Percentiles rank a stretch among this genome's conserved stretches.
These are phyloP conservation scores for Enteromius fasciolatus DNA, from an alignment of 2,797 vertebrate genomes.

Conservation along the genomic window DNA sequence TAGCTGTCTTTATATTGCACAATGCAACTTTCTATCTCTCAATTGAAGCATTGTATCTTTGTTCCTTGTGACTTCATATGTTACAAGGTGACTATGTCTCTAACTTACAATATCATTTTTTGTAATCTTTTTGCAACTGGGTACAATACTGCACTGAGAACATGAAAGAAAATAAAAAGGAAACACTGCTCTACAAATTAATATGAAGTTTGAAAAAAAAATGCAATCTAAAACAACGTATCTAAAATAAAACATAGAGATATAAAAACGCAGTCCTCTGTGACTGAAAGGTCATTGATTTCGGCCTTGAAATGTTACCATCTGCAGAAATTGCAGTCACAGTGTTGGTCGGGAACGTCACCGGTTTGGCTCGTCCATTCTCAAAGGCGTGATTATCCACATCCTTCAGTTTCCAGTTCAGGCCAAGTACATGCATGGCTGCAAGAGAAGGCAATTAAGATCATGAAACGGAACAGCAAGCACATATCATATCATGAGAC, in stretches of 20 bases:
- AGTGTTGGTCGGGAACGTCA: conserved; percentile 86
- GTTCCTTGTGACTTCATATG: background rate
- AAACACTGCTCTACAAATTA: background rate
- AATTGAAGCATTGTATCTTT: background rate
- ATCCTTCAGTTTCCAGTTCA: conserved; percentile 98
- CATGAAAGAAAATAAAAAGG: background rate
- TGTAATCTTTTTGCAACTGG: background rate
- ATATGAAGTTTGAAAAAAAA: background rate
- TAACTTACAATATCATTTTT: background rate
- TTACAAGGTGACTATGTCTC: background rate
- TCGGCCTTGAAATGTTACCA: conserved; percentile 78
- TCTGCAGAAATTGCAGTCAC: conserved; percentile 89
- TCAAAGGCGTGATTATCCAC: conserved; percentile 96
- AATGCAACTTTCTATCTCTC: background rate
- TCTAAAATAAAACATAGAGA: background rate
- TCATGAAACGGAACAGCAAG: conserved; percentile 33
- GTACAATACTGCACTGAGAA: background rate
- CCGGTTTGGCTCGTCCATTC: conserved; percentile 89
- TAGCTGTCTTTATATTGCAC: background rate
- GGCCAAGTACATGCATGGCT: conserved; percentile 99
- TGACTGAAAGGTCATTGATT: conserved; percentile 12
- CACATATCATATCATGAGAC: conserved; percentile 27
- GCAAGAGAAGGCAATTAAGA: conserved; percentile 40
- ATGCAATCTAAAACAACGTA: background rate
- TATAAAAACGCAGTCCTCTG: conserved; percentile 11